Percentiles rank a stretch among this genome's conserved stretches.
Conservation (phyloP, 1,140 invertebrate genomes). For the Triops cancriformis region DNA sequence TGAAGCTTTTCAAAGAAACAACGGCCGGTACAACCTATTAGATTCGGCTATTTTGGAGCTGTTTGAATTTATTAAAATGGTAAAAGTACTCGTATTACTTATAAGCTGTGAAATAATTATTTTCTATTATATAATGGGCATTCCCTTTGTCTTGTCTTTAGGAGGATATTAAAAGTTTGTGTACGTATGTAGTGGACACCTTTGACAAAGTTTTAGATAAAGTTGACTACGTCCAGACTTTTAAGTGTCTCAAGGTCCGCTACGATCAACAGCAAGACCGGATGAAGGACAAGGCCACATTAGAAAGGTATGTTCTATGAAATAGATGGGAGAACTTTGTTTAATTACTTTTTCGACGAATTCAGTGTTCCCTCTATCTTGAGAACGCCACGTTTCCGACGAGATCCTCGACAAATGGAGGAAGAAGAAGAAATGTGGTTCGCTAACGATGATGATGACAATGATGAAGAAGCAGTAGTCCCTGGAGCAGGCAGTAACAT, state of each 20-base stretch:
- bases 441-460: conserved; percentile 90
- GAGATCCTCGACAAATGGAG: conserved; percentile 84
- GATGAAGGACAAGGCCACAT: conserved; percentile 56
- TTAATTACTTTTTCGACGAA: conserved; percentile 1
- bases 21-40: conserved; percentile 93
- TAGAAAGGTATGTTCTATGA: conserved; percentile 51
- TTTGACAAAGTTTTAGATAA: conserved; percentile 87
- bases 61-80: conserved; percentile 95
- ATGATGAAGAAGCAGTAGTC: conserved; percentile 51
- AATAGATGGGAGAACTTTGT: background rate
- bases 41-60: conserved; percentile 98
- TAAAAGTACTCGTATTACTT: no score
- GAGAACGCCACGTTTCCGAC: conserved; percentile 67
- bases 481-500: conserved; percentile 35
- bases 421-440: conserved; percentile 99
- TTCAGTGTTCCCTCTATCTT: conserved; percentile 61
- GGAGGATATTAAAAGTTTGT: conserved; percentile 93
- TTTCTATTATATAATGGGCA: conserved; percentile 6
- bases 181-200: conserved; percentile 87
- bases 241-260: conserved; percentile 78
- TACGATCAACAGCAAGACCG: conserved; percentile 94
- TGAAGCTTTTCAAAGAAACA: conserved; percentile 91
- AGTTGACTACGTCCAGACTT: conserved; percentile 95
- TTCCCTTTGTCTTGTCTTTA: conserved; percentile 39
- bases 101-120: background rate